Conservation (phyloP, 1,140 invertebrate genomes). For the Coptotermes formosanus region DNA sequence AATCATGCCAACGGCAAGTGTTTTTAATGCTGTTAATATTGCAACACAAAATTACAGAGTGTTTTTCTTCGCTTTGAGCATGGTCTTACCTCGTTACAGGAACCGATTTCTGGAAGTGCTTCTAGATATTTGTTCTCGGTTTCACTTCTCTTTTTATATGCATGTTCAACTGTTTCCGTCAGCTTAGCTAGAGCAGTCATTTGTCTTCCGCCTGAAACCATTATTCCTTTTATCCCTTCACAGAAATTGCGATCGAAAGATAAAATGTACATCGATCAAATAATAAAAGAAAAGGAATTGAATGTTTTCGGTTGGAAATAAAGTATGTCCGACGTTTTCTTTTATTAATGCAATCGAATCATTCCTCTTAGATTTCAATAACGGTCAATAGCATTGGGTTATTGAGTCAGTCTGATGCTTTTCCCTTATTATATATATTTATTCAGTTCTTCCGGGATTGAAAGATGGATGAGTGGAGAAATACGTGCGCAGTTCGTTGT, state of each 20-base stretch:
- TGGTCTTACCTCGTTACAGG: neutral
- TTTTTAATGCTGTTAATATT: too few relatives aligned
- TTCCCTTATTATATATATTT: neutral
- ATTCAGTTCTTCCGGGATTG: neutral
- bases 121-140: neutral
- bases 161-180: slow-evolving; percentile 6
- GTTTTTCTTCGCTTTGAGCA: neutral
- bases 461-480: neutral
- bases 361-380: slow-evolving; percentile 22
- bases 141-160: neutral
- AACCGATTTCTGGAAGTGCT: neutral
- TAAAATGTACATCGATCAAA: slow-evolving; percentile 26
- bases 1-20: too few relatives aligned
- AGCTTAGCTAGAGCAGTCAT: slow-evolving; percentile 6
- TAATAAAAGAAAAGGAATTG: slow-evolving; percentile 20
- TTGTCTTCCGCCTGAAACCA: neutral
- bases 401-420: neutral
- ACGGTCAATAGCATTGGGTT: slow-evolving; percentile 15
- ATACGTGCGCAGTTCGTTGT: neutral
- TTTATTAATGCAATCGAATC: slow-evolving; percentile 26
- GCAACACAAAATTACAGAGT: too few relatives aligned
- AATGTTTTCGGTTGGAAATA: slow-evolving; percentile 13
- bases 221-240: slow-evolving; percentile 28
- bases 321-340: slow-evolving; percentile 7
- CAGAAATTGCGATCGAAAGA: slow-evolving; percentile 29